Base-by-base conservation (phyloP, 2,888 invertebrate genomes). In the Drosophila phalerata region DNA sequence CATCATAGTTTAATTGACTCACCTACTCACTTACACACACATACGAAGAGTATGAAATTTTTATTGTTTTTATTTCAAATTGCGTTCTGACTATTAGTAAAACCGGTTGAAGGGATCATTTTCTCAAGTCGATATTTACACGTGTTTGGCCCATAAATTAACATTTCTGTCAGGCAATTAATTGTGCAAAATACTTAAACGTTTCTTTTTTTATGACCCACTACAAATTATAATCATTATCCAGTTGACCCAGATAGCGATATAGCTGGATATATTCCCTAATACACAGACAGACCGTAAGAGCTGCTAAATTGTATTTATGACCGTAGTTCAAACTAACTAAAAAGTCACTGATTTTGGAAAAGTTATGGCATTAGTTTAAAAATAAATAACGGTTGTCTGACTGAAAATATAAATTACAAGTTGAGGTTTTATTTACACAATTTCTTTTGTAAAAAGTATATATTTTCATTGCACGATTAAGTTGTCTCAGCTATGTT, bases 1-100 rank as follows among this genome's bases (percentile, higher is more conserved):
- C 43, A 37, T 40, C 25, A 28, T 28, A 34, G 47, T 69, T 75
- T 51, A 60, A 63, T 64, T 65, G 64, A 32, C 30, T 32, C 3
- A 32, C 10, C 3, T 10, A 32, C 22, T 22, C 19, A 19, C 19
- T 19, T 3, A 22, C 4, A 22, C 22, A 22, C 22, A 22, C 22
- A 22, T 22, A 22, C 22, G 6, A 28, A 28, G 1, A 8, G 30
- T 22, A 22, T 42, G 19, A 13, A 11, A 28, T 28, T 28, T 47
- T 11, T 1, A 15, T 15, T 47, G 17, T 6, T 30, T 47, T 17
- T 11, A 30, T 48, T 17, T 48, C 6, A 32, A 42, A 42, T 42
- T 42, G 19, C 19, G 19, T 22, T 40, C 1, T 49, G 13, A 3
- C 11, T 49, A 32, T 49, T 32, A 32, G 48, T 32, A 49, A 3